phyloP scores from a whole-genome alignment of 2,888 invertebrate genomes.

The Muschampia plurimacula region DNA sequence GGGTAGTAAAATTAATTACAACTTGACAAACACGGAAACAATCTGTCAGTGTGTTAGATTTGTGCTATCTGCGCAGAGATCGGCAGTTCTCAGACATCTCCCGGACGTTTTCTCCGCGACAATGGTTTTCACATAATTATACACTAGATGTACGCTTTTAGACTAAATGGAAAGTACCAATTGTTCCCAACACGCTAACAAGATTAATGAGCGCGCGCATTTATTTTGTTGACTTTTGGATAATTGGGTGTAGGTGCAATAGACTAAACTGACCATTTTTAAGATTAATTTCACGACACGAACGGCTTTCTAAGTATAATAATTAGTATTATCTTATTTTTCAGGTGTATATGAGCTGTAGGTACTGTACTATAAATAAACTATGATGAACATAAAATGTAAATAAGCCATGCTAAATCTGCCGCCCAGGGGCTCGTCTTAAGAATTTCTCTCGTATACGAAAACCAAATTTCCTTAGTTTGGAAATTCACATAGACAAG shows the following conservation, averaged over 20 bases:
- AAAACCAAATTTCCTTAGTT: too few relatives aligned
- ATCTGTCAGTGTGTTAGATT: background rate
- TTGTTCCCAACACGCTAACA: conserved; percentile 1
- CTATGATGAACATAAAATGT: too few relatives aligned
- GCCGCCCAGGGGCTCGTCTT: too few relatives aligned
- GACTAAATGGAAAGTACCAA: conserved; percentile 4
- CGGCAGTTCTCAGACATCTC: background rate
- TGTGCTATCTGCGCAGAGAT: background rate
- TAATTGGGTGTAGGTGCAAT: background rate
- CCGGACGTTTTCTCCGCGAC: background rate
- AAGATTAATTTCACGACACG: too few relatives aligned
- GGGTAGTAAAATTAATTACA: background rate
- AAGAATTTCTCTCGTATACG: too few relatives aligned
- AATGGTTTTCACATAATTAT: conserved; percentile 3
- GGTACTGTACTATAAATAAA: too few relatives aligned
- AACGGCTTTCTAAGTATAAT: too few relatives aligned
- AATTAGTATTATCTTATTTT: too few relatives aligned
- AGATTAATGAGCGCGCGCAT: conserved; percentile 3
- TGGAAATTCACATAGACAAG: too few relatives aligned
- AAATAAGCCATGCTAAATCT: too few relatives aligned
- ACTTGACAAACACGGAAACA: background rate
- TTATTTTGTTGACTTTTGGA: conserved; percentile 1
- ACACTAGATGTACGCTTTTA: conserved; percentile 3
- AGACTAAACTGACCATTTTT: too few relatives aligned
- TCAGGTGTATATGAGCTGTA: too few relatives aligned